Evolutionary conservation across 92 coral and sea anemone species (phyloP), one percentile per base, ranked within the genome.

Genomic region (Meandrina meandrites): DNA sequence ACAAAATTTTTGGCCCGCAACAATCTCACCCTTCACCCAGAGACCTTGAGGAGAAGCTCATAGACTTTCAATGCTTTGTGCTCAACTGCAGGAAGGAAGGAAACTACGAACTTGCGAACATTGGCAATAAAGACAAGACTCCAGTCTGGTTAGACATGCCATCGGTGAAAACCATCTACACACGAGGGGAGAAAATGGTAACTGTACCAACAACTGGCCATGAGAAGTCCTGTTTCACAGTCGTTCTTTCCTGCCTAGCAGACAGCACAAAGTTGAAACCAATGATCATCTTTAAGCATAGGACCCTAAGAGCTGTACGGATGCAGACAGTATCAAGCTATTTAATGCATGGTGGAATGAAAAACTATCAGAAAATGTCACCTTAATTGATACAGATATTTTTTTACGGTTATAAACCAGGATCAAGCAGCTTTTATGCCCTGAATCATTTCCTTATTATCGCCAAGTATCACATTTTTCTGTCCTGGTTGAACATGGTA

Each of bases 141-240:
- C 80, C 80, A 5, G 90, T 90, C 15, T 90, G 92, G 84, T 90
- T 90, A n/a, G 79, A 86, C 78, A 90, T 90, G 90, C 92, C 88
- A 12, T 66, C 83, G 3, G 84, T 84, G 34, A 90, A 82, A 85
- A 90, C 84, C 17, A 83, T 85, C 31, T 56, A 64, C 54, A 16
- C 67, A 35, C 83, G 70, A 14, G 92, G 90, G 22, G 75, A 60
- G 34, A 79, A 81, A 90, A 90, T 84, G 19, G 88, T 90, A 10
- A 28, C 81, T 3, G 66, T 87, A 34, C 54, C 45, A 4, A 87
- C 88, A 34, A 90, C 86, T 34, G 90, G 93, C 68, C 78, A 91
- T 22, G 84, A 91, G 85, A 87, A 87, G 72, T 17, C 88, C 45
- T 28, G 89, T 22, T 90, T 90, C 78, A 86, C 93, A 40, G 87